Evolutionary conservation across 2,888 invertebrate genomes (phyloP).

Genomic region (Hydraecia micacea): DNA sequence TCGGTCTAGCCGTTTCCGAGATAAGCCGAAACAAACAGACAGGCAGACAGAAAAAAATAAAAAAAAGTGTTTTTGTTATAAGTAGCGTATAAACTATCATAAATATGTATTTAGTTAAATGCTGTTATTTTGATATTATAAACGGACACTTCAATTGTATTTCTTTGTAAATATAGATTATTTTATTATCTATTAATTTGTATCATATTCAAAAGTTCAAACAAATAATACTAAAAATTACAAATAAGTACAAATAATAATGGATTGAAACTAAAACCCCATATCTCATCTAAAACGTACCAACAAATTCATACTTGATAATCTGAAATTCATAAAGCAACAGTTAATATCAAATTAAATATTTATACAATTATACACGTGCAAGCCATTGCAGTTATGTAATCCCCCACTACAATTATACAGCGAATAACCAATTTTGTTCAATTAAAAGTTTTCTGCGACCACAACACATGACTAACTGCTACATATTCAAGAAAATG

Average conservation of each 20-base stretch:
- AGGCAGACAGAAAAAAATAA: no score
- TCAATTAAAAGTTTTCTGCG: slow-evolving; percentile 60
- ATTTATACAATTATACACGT: slow-evolving; percentile 39
- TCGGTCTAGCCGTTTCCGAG: no score
- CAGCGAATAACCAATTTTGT: slow-evolving; percentile 51
- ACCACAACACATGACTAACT: slow-evolving; percentile 53
- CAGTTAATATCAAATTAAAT: slow-evolving; percentile 4
- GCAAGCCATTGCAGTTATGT: slow-evolving; percentile 27
- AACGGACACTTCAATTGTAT: no score
- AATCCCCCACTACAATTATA: slow-evolving; percentile 29
- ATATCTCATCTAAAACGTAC: neutral
- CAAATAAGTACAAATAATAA: no score
- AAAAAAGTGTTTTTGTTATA: no score
- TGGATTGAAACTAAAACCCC: neutral
- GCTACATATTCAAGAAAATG: slow-evolving; percentile 62
- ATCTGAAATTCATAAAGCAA: neutral
- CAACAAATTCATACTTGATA: neutral
- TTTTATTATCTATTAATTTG: neutral
- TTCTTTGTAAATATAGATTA: no score
- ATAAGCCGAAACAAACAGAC: no score
- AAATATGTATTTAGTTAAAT: no score
- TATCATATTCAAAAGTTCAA: neutral
- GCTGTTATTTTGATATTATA: no score
- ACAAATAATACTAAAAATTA: no score
- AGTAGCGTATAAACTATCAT: no score